Evolutionary conservation across 2,888 invertebrate species (phyloP), one percentile per base, ranked within the genome.

Genomic region (Tachina grossa): DNA sequence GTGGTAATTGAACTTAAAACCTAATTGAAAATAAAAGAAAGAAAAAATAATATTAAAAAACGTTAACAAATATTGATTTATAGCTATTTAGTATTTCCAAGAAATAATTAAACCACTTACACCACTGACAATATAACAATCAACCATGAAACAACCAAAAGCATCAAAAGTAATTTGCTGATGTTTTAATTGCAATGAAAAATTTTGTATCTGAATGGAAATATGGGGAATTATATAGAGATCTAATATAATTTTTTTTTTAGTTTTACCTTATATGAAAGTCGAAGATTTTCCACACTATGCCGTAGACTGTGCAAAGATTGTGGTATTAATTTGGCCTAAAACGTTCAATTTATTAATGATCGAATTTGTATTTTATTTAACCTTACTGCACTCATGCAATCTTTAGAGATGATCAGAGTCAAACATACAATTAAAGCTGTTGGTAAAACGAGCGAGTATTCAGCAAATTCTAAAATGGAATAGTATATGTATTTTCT

Each of bases 111-210:
- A 31, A 39, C 41, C 72, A 87, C 88, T 87, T 87, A 88, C 87
- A 31, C 84, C 84, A 83, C 87, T 87, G 5, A 87, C 86, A 68
- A 88, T 80, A 47, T 87, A 74, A 71, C 87, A 88, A 61, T 88
- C 88, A 13, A 88, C 55, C 41, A 81, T 72, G 51, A 88, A 88
- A 49, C 87, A 87, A n/a, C 88, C 87, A 59, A 69, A 84, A 41
- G 86, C 89, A 74, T 89, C 88, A 14, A 89, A 87, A 81, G 87
- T 82, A 39, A 89, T 89, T 72, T 87, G 84, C 51, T 89, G 89
- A 83, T 89, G 89, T 14, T 86, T 61, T 59, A 89, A 57, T 87
- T 89, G 89, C 53, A 89, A 66, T 10, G 89, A 88, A 66, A 89
- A 89, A 68, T 88, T 88, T 82, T 89, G 88, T 81, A 89, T 87